Base-by-base conservation (phyloP, 2,113 vertebrate genomes). In the Seriola aureovittata region DNA sequence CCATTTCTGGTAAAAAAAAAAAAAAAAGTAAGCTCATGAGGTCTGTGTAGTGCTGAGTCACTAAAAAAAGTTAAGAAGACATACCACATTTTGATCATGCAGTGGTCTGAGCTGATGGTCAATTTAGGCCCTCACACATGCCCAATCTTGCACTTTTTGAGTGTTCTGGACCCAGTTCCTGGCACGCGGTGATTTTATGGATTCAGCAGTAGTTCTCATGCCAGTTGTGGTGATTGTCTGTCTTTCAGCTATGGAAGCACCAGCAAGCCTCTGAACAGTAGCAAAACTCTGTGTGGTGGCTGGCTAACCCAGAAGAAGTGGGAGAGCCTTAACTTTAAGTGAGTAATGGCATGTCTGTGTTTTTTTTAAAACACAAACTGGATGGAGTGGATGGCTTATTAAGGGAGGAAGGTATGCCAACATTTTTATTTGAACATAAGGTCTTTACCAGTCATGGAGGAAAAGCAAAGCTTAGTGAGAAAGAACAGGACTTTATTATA, bases 271-370 rank as follows among this genome's bases (percentile, higher is more conserved):
- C 81, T 65, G 23, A 80, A 78, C 72, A 82, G 84, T 54, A 90
- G 84, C 86, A 92, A 90, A 78, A 80, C 81, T 6, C 36, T 81
- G n/a, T 96, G 95, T 74, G 84, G 88, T 36, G 84, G 84, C 58
- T 90, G 85, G 84, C 50, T 84, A 50, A 87, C 82, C 32, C 83
- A 91, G 72, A 93, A 91, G 78, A 96, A 95, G 80, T 95, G 94
- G 94, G 92, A 94, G 78, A 90, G 85, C 75, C 93, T 95, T 38
- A 81, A 94, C 77, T 89, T 94, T 19, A 95, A 94, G 95, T 96
- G 87, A 91, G 95, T 95, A 80, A 90, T 84, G 54, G 78, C 77
- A 64, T 62, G 14, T 88, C 70, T 89, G 38, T 72, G 21, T 82
- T 75, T 73, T 85, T 71, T 50, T 78, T 85, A 50, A 2, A 62